Evolutionary conservation across 2,888 invertebrate species (phyloP).

Genomic region (Cabera pusaria): DNA sequence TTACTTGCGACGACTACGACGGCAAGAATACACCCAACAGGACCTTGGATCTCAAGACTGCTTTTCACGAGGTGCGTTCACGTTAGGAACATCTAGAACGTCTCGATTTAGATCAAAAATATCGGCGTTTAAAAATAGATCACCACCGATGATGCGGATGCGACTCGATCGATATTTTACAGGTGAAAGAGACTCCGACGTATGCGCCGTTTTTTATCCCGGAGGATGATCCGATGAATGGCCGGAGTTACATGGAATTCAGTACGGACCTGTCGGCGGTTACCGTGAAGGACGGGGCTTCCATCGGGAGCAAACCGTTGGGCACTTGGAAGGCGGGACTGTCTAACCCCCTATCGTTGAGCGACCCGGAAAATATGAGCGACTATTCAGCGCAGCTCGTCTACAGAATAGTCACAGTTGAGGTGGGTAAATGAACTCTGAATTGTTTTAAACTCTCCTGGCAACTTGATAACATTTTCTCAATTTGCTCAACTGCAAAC

Average conservation of each 20-base stretch:
- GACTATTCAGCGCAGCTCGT: conserved; percentile 91
- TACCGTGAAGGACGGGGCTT: conserved; percentile 88
- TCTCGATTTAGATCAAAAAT: conserved; percentile 8
- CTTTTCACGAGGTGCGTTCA: conserved; percentile 85
- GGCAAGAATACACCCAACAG: conserved; percentile 90
- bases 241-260: conserved; percentile 89
- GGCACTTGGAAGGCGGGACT: conserved; percentile 92
- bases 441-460: conserved; percentile 55
- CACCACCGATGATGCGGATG: conserved; percentile 3
- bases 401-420: conserved; percentile 93
- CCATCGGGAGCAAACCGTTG: conserved; percentile 87
- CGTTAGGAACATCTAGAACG: conserved; percentile 20
- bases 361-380: conserved; percentile 86
- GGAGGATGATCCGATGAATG: conserved; percentile 85
- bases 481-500: conserved; percentile 57
- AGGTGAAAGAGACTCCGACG: conserved; percentile 86
- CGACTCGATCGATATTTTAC: conserved; percentile 22
- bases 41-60: conserved; percentile 87
- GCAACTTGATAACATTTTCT: conserved; percentile 57
- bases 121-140: conserved; percentile 19
- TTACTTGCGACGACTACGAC: conserved; percentile 91
- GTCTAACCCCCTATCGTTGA: conserved; percentile 85
- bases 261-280: conserved; percentile 88
- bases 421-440: conserved; percentile 85
- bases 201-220: conserved; percentile 87